These are phyloP conservation scores for Caenorhabditis sinica DNA, from an alignment of 2,888 invertebrate genomes.

Conservation along the genomic window DNA sequence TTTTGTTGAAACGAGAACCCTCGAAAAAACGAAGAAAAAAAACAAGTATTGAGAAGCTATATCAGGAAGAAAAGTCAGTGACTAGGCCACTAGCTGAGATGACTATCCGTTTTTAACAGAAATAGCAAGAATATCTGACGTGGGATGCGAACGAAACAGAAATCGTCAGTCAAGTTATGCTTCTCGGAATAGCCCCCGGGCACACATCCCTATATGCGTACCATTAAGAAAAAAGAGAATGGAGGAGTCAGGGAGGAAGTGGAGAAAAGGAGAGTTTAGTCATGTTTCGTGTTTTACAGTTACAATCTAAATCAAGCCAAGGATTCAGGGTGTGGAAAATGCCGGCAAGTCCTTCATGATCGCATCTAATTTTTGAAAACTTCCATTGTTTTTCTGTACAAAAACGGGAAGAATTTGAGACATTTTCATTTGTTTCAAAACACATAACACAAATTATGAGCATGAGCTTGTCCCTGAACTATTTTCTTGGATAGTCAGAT, in stretches of 20 bases:
- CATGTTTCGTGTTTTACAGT: too few species aligned
- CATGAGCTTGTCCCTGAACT: neutral
- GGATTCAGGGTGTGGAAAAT: too few species aligned
- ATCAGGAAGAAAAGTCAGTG: neutral
- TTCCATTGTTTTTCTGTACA: neutral
- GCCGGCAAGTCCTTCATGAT: too few species aligned
- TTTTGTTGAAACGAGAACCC: neutral
- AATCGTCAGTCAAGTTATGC: conserved; percentile 39
- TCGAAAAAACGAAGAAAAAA: neutral
- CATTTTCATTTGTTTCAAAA: neutral
- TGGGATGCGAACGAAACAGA: conserved; percentile 49
- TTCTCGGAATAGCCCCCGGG: conserved; percentile 43
- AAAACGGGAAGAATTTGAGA: neutral
- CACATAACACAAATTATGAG: neutral
- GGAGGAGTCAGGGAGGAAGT: neutral
- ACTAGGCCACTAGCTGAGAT: neutral
- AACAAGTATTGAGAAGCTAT: neutral
- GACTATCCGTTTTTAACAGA: conserved; percentile 1
- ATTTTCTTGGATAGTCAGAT: too few species aligned
- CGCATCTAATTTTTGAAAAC: too few species aligned
- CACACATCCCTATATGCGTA: conserved; percentile 16
- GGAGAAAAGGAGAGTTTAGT: neutral
- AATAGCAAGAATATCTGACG: conserved; percentile 26
- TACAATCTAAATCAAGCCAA: too few species aligned
- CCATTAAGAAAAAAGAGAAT: conserved; percentile 37